Conservation (phyloP, 2,888 invertebrate species). For the Drosophila lutescens region DNA sequence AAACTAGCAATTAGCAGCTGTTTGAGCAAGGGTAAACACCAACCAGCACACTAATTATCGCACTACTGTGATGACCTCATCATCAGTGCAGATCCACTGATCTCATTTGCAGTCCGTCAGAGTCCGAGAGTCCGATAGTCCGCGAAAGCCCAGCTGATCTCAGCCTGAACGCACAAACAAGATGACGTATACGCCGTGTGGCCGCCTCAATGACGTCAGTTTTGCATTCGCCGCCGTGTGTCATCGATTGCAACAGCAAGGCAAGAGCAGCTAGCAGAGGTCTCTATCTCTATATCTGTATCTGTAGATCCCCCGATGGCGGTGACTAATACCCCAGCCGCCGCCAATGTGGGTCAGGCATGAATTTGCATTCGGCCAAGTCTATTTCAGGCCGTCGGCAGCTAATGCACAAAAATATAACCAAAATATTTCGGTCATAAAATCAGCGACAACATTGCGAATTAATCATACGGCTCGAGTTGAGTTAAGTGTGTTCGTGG, state of each 20-base stretch:
- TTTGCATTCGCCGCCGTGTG: conserved; percentile 52
- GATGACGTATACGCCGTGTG: conserved; percentile 41
- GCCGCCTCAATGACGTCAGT: conserved; percentile 64
- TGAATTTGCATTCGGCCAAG: conserved; percentile 68
- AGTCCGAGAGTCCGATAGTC: conserved; percentile 3
- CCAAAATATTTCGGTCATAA: conserved; percentile 66
- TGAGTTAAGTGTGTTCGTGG: conserved; percentile 25
- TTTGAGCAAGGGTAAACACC: conserved; percentile 17
- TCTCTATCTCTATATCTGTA: conserved; percentile 2
- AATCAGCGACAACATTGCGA: conserved; percentile 70
- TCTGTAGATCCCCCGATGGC: conserved; percentile 27
- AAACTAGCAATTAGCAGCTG: conserved; percentile 28
- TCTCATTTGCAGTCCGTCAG: conserved; percentile 19
- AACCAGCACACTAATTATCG: conserved; percentile 19
- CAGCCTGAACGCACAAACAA: conserved; percentile 40
- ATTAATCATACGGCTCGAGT: conserved; percentile 69
- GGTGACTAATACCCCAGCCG: conserved; percentile 73
- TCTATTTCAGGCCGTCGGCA: conserved; percentile 64
- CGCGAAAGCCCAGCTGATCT: conserved; percentile 34
- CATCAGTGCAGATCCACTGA: conserved; percentile 9
- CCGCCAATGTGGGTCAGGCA: conserved; percentile 76
- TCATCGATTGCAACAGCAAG: conserved; percentile 62
- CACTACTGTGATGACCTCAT: conserved; percentile 19
- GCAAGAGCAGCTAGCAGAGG: conserved; percentile 48
- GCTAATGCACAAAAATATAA: conserved; percentile 45